These are phyloP conservation scores for Isotomurus palustris DNA, from an alignment of 2,888 invertebrate species.

Conservation along the genomic window DNA sequence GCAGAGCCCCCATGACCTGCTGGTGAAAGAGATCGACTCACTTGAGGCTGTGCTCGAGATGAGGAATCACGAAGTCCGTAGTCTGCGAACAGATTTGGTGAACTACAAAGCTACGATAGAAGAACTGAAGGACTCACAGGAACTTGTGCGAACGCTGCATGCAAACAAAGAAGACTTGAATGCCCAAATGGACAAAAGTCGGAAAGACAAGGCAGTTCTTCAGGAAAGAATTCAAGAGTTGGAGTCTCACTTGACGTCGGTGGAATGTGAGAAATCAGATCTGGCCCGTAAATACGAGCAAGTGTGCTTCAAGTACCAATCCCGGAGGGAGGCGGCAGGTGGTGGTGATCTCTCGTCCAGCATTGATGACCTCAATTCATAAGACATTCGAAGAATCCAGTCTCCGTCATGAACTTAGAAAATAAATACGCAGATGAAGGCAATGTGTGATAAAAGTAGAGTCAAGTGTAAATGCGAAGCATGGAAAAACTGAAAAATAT, in stretches of 20 bases:
- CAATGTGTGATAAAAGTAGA: too few species aligned
- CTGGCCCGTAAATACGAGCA: slow-evolving; percentile 38
- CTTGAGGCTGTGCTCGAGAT: slow-evolving; percentile 82
- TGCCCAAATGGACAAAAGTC: slow-evolving; percentile 40
- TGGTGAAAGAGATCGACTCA: slow-evolving; percentile 73
- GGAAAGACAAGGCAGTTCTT: slow-evolving; percentile 36
- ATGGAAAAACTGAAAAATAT: too few species aligned
- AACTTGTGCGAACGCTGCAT: slow-evolving; percentile 29
- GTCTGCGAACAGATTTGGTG: slow-evolving; percentile 55
- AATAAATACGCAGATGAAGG: too few species aligned
- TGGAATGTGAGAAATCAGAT: slow-evolving; percentile 31
- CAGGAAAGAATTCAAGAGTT: slow-evolving; percentile 27
- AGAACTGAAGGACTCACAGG: slow-evolving; percentile 33
- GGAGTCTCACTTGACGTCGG: slow-evolving; percentile 25
- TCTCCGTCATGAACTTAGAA: too few species aligned
- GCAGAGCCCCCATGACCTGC: slow-evolving; percentile 45
- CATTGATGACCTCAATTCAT: too few species aligned
- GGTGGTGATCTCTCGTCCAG: too few species aligned
- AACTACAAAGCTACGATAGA: slow-evolving; percentile 30
- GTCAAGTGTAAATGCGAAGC: too few species aligned
- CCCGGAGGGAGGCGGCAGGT: neutral
- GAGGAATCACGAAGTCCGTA: slow-evolving; percentile 77
- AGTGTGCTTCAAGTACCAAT: slow-evolving; percentile 35
- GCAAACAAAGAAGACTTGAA: slow-evolving; percentile 43
- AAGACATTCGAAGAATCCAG: too few species aligned